Percentiles rank a stretch among this genome's conserved stretches.
Conservation (phyloP, 2,888 invertebrate species). For the Charanyca ferruginea region DNA sequence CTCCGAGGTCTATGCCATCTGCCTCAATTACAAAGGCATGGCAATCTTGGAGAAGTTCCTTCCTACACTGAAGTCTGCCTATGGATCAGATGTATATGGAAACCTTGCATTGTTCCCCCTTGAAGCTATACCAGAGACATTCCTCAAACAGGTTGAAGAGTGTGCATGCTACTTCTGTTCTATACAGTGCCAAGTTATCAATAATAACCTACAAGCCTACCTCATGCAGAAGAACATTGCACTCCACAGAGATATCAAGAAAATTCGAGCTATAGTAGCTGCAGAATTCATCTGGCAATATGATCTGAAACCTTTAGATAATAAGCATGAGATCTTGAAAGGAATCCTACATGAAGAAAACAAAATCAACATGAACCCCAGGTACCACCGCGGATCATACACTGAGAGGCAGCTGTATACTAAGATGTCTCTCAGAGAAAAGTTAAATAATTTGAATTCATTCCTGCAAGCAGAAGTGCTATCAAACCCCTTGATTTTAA, state of each 20-base stretch:
- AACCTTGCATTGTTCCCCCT: conserved; percentile 91
- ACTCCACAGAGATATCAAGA: conserved; percentile 83
- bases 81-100: conserved; percentile 83
- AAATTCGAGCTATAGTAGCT: conserved; percentile 88
- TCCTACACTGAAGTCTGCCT: conserved; percentile 81
- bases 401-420: conserved; percentile 89
- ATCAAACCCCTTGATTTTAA: conserved; percentile 80
- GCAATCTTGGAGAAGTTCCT: conserved; percentile 82
- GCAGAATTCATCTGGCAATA: conserved; percentile 91
- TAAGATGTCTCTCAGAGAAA: conserved; percentile 86
- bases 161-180: conserved; percentile 93
- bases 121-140: conserved; percentile 91
- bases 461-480: conserved; percentile 84
- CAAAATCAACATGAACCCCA: conserved; percentile 85
- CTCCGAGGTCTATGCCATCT: conserved; percentile 97
- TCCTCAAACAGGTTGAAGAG: conserved; percentile 92
- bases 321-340: conserved; percentile 87
- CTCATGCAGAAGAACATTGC: conserved; percentile 85
- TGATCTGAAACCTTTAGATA: conserved; percentile 88
- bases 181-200: conserved; percentile 93
- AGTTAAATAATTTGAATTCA: conserved; percentile 84
- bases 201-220: conserved; percentile 92
- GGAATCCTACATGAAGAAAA: conserved; percentile 85
- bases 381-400: conserved; percentile 90
- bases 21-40: conserved; percentile 91